Base-by-base conservation (phyloP, 2,113 vertebrate genomes). In the Cheilinus undulatus region DNA sequence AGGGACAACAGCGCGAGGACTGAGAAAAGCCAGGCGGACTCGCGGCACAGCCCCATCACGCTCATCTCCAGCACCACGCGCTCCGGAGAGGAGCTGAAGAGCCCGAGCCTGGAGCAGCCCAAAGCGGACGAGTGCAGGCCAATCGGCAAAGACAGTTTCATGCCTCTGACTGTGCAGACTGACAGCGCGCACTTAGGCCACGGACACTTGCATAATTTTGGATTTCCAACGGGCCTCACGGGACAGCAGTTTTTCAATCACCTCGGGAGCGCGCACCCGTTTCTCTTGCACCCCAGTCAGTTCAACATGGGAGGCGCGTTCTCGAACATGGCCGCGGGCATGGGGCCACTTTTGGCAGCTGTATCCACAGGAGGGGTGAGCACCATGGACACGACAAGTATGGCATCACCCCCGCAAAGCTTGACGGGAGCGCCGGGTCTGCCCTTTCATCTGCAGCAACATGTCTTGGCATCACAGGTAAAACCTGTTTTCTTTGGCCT, bases 381-480 rank as follows among this genome's bases (percentile, higher is more conserved):
- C 84, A 90, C 95, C 86, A 95, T 98, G 82, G 96, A 95, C 90
- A 94, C 95, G 0, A 92, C 94, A 75, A 91, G 92, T 79, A 96
- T 97, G 90, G 94, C 95, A 1, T 96, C 97, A 0, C 93, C 96
- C 3, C 91, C 94, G 17, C 97, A 97, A 76, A 94, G 95, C 92
- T 91, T 98, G 67, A 91, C 95, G 0, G 96, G 95, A 58, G 90
- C 93, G 0, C 93, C 93, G 0, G 94, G 96, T 57, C 85, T 99
- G 69, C 97, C 97, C 23, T 99, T 99, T 80, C 97, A 99, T 86
- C 95, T 99, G 79, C 97, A 99, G 87, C 97, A 98, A 84, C 97
- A 99, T 10, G 95, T 99, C 84, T 88, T 99, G 91, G 97, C 97
- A 59, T 98, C 97, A 0, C 97, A 98, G 97, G 97, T 99, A 96